A percentile compares a stretch with the other conserved stretches of the same genome.
These are phyloP conservation scores for Telenomus remus DNA, from an alignment of 1,140 invertebrate species.

Conservation along the genomic window DNA sequence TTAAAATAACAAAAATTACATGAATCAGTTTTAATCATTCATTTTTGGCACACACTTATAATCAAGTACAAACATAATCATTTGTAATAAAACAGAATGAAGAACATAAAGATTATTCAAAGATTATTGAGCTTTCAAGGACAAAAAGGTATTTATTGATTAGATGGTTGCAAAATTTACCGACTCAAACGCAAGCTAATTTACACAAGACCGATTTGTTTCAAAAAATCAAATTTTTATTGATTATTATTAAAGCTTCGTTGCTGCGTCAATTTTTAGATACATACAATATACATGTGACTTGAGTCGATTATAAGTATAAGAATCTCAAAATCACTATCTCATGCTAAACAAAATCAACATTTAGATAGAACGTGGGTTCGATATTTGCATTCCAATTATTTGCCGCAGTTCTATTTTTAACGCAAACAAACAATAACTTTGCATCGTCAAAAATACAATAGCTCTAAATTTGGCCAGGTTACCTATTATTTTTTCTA, in stretches of 20 bases:
- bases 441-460: no score
- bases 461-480: no score
- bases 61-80: conserved; percentile 2
- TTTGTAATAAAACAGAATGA: conserved; percentile 36
- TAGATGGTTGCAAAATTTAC: conserved; percentile 9
- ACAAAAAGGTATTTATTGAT: conserved; percentile 21
- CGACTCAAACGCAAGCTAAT: background rate
- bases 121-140: conserved; percentile 5
- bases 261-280: no score
- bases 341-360: background rate
- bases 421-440: no score
- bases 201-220: no score
- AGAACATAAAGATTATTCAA: conserved; percentile 12
- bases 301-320: no score
- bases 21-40: conserved; percentile 12
- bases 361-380: background rate
- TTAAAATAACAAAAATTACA: no score
- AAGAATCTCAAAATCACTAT: no score
- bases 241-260: background rate
- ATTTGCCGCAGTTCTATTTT: no score
- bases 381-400: no score
- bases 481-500: no score
- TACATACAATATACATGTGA: no score
- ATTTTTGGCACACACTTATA: conserved; percentile 9
- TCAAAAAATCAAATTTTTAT: background rate